A percentile compares a stretch with the other conserved stretches of the same genome.
These are phyloP conservation scores for Pocota personata DNA, from an alignment of 2,888 invertebrate genomes.

Conservation along the genomic window DNA sequence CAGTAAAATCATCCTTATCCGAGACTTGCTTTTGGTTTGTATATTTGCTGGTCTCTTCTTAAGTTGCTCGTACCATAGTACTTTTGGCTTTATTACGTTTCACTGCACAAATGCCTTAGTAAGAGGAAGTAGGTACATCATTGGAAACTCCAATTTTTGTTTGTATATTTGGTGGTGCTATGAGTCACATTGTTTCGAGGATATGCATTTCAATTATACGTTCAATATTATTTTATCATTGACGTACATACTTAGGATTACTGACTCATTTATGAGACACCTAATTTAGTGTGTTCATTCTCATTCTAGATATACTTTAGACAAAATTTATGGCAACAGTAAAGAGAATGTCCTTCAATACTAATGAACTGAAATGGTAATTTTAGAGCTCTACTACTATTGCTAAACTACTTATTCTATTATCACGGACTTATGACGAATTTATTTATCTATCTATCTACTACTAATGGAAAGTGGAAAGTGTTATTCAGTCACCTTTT, in stretches of 20 bases:
- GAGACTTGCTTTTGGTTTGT: no score
- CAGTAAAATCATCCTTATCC: no score
- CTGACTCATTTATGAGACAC: background rate
- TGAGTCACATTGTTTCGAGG: no score
- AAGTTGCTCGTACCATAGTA: no score
- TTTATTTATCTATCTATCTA: background rate
- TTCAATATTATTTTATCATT: no score
- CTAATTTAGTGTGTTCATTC: background rate
- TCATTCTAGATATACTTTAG: background rate
- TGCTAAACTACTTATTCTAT: background rate
- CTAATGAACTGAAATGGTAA: background rate
- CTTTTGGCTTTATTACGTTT: no score
- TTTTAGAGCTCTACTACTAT: background rate
- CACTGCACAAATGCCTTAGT: no score
- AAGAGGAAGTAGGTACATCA: no score
- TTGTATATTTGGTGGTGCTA: no score
- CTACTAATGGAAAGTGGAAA: conserved; percentile 54
- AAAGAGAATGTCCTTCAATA: background rate
- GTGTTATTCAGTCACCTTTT: conserved; percentile 11
- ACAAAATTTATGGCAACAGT: background rate
- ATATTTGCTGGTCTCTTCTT: no score
- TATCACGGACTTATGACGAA: background rate
- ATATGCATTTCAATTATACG: no score
- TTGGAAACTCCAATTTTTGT: no score
- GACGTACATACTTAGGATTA: background rate